Evolutionary conservation across 2,888 invertebrate genomes (phyloP).

Genomic region (Helicoverpa assulta): DNA sequence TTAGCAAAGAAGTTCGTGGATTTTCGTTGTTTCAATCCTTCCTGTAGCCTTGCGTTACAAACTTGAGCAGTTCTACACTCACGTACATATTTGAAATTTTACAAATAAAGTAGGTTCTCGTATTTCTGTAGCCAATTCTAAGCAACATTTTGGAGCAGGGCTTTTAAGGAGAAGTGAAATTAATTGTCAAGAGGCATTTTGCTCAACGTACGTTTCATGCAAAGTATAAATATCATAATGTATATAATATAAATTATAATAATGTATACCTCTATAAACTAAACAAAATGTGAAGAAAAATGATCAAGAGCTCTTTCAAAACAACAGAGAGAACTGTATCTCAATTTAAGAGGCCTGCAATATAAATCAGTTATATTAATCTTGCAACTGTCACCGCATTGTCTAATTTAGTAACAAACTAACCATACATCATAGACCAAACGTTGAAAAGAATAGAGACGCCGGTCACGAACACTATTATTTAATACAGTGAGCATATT

Average conservation of each 20-base stretch:
- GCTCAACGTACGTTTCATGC: no score
- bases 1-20: constrained; percentile 32
- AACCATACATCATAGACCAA: constrained; percentile 65
- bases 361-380: constrained; percentile 55
- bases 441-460: constrained; percentile 65
- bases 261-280: no score
- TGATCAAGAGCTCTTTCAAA: no score
- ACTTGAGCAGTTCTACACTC: constrained; percentile 8
- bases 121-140: constrained; percentile 3
- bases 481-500: constrained; percentile 70
- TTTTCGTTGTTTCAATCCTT: constrained; percentile 39
- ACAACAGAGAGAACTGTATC: constrained; percentile 26
- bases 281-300: no score
- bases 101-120: not conserved
- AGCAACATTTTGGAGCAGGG: not conserved
- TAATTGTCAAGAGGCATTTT: constrained; percentile 36
- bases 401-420: constrained; percentile 67
- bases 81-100: constrained; percentile 3
- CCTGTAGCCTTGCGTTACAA: constrained; percentile 24
- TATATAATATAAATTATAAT: no score
- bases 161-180: no score
- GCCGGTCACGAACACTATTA: constrained; percentile 77
- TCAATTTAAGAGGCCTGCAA: constrained; percentile 34
- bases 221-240: no score
- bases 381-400: constrained; percentile 64